These are phyloP conservation scores for Phalacrocorax brasilianus DNA, from an alignment of 2,113 vertebrate species.

Conservation along the genomic window DNA sequence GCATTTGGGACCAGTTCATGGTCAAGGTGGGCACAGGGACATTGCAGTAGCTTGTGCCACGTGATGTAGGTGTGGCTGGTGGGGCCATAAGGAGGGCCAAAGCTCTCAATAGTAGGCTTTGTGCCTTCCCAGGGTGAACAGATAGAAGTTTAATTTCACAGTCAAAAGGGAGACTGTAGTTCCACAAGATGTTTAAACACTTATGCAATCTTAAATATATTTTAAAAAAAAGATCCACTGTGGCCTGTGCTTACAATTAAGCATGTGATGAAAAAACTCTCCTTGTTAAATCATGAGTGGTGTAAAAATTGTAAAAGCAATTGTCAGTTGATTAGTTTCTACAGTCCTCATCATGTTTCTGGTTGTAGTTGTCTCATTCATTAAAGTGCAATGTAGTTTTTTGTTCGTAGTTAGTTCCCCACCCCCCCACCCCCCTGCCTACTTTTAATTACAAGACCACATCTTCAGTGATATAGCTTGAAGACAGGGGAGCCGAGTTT, in stretches of 20 bases:
- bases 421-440: too few species aligned
- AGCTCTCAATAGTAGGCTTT: background rate
- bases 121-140: background rate
- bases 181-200: background rate
- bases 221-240: background rate
- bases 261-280: background rate
- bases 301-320: background rate
- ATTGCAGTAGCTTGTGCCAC: fast-evolving
- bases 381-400: background rate
- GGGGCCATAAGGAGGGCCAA: background rate
- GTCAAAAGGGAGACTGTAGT: background rate
- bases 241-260: background rate
- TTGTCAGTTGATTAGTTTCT: background rate
- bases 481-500: background rate
- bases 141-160: background rate
- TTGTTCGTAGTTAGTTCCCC: background rate
- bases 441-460: conserved; percentile 1
- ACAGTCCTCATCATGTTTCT: background rate
- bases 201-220: background rate
- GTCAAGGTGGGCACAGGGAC: too few species aligned
- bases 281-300: background rate
- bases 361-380: conserved; percentile 11
- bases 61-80: fast-evolving
- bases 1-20: background rate
- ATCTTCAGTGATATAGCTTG: background rate